phyloP scores from a whole-genome alignment of 2,888 invertebrate species.

The Teinopalpus imperialis region DNA sequence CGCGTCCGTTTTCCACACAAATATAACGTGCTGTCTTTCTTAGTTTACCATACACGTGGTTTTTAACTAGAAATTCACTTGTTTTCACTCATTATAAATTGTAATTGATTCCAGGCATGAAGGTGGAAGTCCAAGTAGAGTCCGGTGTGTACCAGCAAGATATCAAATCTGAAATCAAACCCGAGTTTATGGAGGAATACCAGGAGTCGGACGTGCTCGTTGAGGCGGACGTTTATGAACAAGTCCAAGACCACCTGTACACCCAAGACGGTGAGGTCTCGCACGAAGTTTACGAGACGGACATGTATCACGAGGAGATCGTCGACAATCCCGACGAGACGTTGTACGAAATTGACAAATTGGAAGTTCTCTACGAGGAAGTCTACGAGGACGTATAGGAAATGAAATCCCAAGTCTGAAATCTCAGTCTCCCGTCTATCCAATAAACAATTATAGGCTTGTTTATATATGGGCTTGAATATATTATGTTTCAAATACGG shows the following conservation, averaged over 20 bases:
- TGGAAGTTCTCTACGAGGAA: slow-evolving; percentile 36
- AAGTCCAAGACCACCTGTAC: slow-evolving; percentile 20
- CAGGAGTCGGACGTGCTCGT: slow-evolving; percentile 1
- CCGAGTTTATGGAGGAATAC: slow-evolving; percentile 24
- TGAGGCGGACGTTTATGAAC: slow-evolving; percentile 23
- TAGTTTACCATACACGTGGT: too few species aligned
- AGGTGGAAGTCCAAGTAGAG: slow-evolving; percentile 29
- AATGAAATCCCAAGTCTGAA: too few species aligned
- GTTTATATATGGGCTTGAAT: too few species aligned
- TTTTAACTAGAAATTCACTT: too few species aligned
- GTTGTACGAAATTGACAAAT: slow-evolving; percentile 32
- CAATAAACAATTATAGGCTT: too few species aligned
- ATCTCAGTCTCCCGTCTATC: too few species aligned
- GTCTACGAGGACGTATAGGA: slow-evolving; percentile 32
- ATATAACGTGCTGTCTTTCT: too few species aligned
- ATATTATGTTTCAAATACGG: not conserved
- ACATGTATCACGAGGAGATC: slow-evolving; percentile 30
- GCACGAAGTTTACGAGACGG: slow-evolving; percentile 31
- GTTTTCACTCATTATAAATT: too few species aligned
- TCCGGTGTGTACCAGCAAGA: slow-evolving; percentile 23
- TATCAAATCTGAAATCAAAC: slow-evolving; percentile 22
- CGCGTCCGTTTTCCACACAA: too few species aligned
- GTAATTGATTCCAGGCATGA: slow-evolving; percentile 25
- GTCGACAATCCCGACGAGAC: slow-evolving; percentile 29
- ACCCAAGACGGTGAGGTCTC: slow-evolving; percentile 27